Base-by-base conservation (phyloP, 2,797 vertebrate genomes). In the Danio kyathit region DNA sequence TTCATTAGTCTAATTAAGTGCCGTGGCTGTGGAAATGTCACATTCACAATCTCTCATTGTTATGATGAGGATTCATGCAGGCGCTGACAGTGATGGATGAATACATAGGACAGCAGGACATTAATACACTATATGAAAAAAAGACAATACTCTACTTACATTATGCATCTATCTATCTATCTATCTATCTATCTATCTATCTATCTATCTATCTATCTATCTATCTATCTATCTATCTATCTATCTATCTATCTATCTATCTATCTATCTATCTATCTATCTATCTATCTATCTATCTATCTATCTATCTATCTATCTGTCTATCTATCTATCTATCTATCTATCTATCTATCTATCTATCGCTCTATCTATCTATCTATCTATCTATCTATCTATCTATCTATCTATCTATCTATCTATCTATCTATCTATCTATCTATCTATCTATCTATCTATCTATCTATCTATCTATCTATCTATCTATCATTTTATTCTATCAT, bases 1-100 rank as follows among this genome's bases (percentile, higher is more conserved):
- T 77, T 46, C 75, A 57, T 66, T 57, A 56, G 63, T 21, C 17
- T 77, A 77, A 77, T 77, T 66, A 67, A 77, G 75, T 40, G 14
- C 5, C 52, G 14, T 12, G 14, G 41, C 51, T 48, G 43, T 63
- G 60, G 60, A 76, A 76, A 65, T 76, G 46, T 76, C 74, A 76
- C 46, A 76, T 43, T 54, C 60, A 54, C 38, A 43, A 64, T 41
- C 29, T 49, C 7, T 6, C 48, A 21, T 12, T 51, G 11, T 5
- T 64, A 46, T 65, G 38, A 67, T 77, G 63, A 67, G n/a, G 56
- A 67, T 57, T 9, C 48, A 61, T 17, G 17, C 16, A 1, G 8
- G 29, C 57, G 40, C 40, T 75, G 74, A 76, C 75, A 77, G 63
- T 66, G 51, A 77, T 77, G 38, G 46, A 77, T 77, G 12, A 66